Base-by-base conservation (phyloP, 2,888 invertebrate species). In the Willowsia nigromaculata region DNA sequence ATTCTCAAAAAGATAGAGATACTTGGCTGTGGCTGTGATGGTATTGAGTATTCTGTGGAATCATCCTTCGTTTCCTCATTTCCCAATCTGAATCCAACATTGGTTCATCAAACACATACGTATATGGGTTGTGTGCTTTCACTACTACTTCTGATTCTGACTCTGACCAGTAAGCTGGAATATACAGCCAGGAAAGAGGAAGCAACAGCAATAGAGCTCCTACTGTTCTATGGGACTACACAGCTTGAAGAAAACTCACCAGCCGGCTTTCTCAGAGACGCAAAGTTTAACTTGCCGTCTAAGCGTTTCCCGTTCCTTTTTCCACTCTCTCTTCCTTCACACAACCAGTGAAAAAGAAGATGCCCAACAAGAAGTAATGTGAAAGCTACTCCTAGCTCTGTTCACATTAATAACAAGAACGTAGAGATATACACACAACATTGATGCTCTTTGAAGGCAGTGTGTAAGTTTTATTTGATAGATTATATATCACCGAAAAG, bases 401-500 rank as follows among this genome's bases (percentile, higher is more conserved):
- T 18, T 37, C 37, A 65, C 59, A 30, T 62, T 53, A 30, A 30
- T 62, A 30, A 30, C 11, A 4, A 25, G 6, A 59, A 62, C 30
- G n/a, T n/a, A 5, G 59, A 27, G 15, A 62, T 50, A 18, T 65
- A 33, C n/a, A 33, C 33, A 6, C 30, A 27, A 59, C 27, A 59
- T 59, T 59, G 27, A 59, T 59, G 59, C 25, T 18, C 9, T 25
- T 59, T 27, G 59, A 59, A 59, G 22, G 43, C 22, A 74, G 25
- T 1, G 47, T 43, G 80, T 80, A 78, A 86, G 80, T 86, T 86
- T 86, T 86, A 86, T 86, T 86, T 86, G 86, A 86, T 86, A 86
- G 78, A 78, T 78, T 86, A 80, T 80, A 53, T 65, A 78, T 53
- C 71, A 68, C 76, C 47, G 80, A 80, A 18, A 80, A 30, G 11